Evolutionary conservation across 2,797 vertebrate genomes (phyloP).

Genomic region (Hypotaenidia philippensis): DNA sequence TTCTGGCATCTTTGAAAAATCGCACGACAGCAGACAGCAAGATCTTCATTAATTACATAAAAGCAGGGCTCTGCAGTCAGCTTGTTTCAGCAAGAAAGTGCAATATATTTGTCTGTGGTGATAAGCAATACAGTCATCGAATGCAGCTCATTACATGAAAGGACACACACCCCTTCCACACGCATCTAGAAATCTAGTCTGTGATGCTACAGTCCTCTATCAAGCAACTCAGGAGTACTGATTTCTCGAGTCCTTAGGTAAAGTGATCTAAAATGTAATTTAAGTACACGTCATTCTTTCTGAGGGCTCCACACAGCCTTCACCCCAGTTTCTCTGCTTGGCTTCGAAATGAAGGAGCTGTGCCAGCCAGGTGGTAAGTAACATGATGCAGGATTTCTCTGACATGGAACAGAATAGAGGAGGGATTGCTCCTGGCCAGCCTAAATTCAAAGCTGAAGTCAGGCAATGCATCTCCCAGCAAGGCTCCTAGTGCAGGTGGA

Average conservation of each 20-base stretch:
- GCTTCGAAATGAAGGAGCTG: background rate
- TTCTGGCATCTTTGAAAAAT: background rate
- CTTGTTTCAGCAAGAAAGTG: background rate
- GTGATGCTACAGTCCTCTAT: background rate
- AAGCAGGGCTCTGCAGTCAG: background rate
- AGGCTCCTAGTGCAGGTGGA: fast-evolving
- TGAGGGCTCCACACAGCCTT: background rate
- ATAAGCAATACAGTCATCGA: background rate
- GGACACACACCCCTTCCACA: background rate
- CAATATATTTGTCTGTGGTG: background rate
- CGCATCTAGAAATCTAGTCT: background rate
- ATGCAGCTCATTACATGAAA: background rate
- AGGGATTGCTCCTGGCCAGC: background rate
- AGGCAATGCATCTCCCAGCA: background rate
- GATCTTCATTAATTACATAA: background rate
- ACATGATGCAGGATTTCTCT: fast-evolving
- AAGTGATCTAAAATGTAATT: background rate
- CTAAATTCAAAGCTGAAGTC: background rate
- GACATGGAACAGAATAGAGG: fast-evolving
- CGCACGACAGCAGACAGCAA: background rate
- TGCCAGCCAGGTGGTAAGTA: background rate
- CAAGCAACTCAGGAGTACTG: background rate
- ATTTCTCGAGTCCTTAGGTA: background rate
- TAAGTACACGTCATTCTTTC: background rate
- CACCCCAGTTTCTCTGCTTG: background rate